Conservation (phyloP, 2,888 invertebrate genomes). For the Trisateles emortualis region DNA sequence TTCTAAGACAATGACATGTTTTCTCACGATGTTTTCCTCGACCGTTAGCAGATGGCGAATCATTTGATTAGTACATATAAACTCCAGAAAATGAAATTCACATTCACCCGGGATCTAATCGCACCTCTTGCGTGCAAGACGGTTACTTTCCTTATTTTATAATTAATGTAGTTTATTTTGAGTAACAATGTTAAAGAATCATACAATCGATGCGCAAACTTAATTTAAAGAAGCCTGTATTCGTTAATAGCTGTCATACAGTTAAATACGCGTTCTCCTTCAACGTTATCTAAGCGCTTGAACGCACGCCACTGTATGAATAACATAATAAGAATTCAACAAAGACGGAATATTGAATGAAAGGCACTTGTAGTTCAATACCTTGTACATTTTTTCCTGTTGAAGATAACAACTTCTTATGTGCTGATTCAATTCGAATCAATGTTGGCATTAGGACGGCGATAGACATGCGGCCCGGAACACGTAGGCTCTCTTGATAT, state of each 20-base stretch:
- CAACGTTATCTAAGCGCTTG: slow-evolving; percentile 25
- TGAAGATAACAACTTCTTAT: slow-evolving; percentile 45
- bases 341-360: slow-evolving; percentile 42
- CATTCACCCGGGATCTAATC: no score
- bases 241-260: neutral
- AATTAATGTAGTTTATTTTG: no score
- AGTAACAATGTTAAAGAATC: no score
- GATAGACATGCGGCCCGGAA: slow-evolving; percentile 5
- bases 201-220: no score
- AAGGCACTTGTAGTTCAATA: slow-evolving; percentile 36
- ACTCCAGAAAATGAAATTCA: no score
- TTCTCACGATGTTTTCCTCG: no score
- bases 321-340: slow-evolving; percentile 42
- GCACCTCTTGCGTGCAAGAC: no score
- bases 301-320: slow-evolving; percentile 26
- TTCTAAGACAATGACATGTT: no score
- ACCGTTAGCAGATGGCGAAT: no score
- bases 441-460: slow-evolving; percentile 33
- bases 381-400: slow-evolving; percentile 48
- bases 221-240: neutral
- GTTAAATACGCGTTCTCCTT: slow-evolving; percentile 12
- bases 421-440: slow-evolving; percentile 50
- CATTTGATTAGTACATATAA: no score
- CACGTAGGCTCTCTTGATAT: neutral
- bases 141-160: no score